phyloP scores from a whole-genome alignment of 1,140 invertebrate genomes.

The Coelopa frigida region DNA sequence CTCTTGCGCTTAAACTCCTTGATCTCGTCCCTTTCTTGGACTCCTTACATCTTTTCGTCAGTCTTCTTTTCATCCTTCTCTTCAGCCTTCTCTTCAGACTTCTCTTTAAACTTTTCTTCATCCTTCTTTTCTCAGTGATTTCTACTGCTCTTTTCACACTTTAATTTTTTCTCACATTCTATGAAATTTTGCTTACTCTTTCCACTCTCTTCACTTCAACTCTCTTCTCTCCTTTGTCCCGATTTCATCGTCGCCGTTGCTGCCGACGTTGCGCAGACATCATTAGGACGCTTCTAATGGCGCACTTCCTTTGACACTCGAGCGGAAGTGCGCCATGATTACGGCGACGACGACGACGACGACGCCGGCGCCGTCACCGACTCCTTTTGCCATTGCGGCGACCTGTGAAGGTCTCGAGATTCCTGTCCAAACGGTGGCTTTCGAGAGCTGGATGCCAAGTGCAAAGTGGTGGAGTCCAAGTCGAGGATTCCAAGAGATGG shows the following conservation, averaged over 20 bases:
- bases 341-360: neutral
- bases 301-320: constrained; percentile 8
- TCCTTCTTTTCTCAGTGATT: neutral
- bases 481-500: neutral
- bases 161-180: neutral
- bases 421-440: too few species aligned
- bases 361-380: neutral
- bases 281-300: constrained; percentile 13
- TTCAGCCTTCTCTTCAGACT: too few species aligned
- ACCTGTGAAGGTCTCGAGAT: too few species aligned
- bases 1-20: too few species aligned
- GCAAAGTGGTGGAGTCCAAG: neutral
- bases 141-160: neutral
- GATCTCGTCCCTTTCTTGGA: too few species aligned
- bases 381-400: neutral
- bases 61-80: too few species aligned
- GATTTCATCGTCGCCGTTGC: neutral
- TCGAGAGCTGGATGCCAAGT: neutral
- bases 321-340: too few species aligned
- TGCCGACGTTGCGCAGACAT: too few species aligned
- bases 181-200: neutral
- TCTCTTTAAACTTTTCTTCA: neutral
- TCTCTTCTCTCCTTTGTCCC: neutral
- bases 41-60: too few species aligned
- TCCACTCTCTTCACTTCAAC: neutral